Conservation (phyloP, 2,113 vertebrate genomes). For the Gymnorhina tibicen region DNA sequence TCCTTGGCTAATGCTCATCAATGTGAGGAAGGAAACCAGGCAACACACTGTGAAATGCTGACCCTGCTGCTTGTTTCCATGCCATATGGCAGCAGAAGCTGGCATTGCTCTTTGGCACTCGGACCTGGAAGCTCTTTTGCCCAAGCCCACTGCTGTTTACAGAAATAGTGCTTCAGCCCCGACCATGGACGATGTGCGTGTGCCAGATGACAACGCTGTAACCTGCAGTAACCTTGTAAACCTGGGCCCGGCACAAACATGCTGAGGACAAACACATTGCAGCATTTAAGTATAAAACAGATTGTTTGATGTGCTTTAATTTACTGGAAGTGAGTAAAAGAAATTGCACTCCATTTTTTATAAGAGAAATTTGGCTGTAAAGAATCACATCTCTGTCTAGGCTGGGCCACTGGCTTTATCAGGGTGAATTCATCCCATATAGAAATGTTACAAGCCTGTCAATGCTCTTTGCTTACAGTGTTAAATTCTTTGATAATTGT, state of each 20-base stretch:
- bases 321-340: neutral
- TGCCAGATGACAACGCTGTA: neutral
- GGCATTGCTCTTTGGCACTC: neutral
- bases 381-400: neutral
- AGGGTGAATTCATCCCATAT: neutral
- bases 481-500: constrained; percentile 7
- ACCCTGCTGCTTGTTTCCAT: constrained; percentile 6
- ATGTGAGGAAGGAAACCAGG: neutral
- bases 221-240: neutral
- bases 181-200: neutral
- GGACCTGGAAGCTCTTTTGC: neutral
- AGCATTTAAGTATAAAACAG: neutral
- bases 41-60: neutral
- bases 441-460: neutral
- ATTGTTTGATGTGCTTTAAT: neutral
- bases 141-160: neutral
- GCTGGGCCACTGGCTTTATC: neutral
- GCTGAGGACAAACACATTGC: neutral
- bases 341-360: neutral
- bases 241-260: neutral
- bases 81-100: constrained; percentile 43
- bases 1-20: constrained; percentile 1
- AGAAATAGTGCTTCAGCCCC: neutral
- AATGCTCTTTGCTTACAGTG: neutral
- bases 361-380: neutral